Percentiles rank a stretch among this genome's conserved stretches.
phyloP scores from a whole-genome alignment of 1,140 invertebrate species.

The Kradibia gibbosae region DNA sequence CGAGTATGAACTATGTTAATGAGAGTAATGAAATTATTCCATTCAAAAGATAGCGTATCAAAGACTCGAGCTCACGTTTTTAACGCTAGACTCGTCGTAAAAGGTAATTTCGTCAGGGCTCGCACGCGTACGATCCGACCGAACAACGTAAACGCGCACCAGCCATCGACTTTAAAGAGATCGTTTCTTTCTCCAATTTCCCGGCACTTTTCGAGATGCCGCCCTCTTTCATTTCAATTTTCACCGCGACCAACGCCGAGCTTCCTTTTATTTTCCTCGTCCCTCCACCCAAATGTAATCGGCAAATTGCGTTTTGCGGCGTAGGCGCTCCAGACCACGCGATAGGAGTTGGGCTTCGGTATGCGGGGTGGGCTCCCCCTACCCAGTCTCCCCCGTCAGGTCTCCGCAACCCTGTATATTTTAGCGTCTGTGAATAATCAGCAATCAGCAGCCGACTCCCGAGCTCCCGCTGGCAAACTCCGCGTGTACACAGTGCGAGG shows the following conservation, averaged over 20 bases:
- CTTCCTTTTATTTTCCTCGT: not conserved
- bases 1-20: not conserved
- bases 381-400: not conserved
- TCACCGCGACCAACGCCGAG: not conserved
- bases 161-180: not conserved
- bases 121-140: slow-evolving; percentile 21
- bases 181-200: not conserved
- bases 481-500: slow-evolving; percentile 33
- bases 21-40: slow-evolving; percentile 6
- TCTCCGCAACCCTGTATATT: slow-evolving; percentile 50
- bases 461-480: slow-evolving; percentile 46
- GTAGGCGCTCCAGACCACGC: not conserved
- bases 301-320: slow-evolving; percentile 47
- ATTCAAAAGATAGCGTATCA: slow-evolving; percentile 4
- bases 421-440: slow-evolving; percentile 61
- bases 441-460: slow-evolving; percentile 55
- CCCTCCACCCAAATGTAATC: slow-evolving; percentile 46
- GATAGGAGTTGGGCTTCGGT: not conserved
- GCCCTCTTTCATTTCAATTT: slow-evolving; percentile 22
- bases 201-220: not conserved
- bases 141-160: not conserved
- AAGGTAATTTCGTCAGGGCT: slow-evolving; percentile 24
- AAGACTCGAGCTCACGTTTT: slow-evolving; percentile 3
- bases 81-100: slow-evolving; percentile 5
- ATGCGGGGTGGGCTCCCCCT: not conserved